Conservation (phyloP, 2,888 invertebrate species). For the Nemurella pictetii region DNA sequence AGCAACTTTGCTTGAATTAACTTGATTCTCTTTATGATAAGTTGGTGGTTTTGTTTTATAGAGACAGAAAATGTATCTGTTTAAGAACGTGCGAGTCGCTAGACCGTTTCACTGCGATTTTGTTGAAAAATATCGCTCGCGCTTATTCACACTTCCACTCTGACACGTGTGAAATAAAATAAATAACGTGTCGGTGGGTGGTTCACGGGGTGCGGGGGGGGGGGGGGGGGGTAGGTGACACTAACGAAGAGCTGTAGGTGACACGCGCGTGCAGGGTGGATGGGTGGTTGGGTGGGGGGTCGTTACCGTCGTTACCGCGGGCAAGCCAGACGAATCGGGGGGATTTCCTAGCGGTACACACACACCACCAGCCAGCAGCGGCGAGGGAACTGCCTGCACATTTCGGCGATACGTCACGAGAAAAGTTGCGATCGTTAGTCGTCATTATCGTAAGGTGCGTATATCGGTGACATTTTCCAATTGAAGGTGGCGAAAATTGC, state of each 20-base stretch:
- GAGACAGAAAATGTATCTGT: too few relatives aligned
- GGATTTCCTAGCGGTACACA: not conserved
- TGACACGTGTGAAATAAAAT: not conserved
- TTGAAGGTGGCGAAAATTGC: too few relatives aligned
- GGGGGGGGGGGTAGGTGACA: too few relatives aligned
- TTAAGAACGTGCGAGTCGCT: too few relatives aligned
- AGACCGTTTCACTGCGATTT: not conserved
- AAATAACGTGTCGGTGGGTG: not conserved
- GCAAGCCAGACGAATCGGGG: not conserved
- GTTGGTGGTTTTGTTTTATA: too few relatives aligned
- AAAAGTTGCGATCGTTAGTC: not conserved
- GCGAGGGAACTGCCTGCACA: not conserved
- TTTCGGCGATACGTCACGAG: not conserved
- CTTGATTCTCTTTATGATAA: too few relatives aligned
- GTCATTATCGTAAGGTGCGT: too few relatives aligned
- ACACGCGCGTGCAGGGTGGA: not conserved
- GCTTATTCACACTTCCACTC: not conserved
- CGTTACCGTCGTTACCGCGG: not conserved
- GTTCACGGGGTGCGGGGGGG: too few relatives aligned
- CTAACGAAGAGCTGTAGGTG: not conserved
- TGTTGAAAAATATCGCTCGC: not conserved
- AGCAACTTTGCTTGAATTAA: too few relatives aligned
- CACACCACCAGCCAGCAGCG: not conserved
- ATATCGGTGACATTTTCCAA: too few relatives aligned
- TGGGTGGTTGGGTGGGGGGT: not conserved